Base-by-base conservation (phyloP, 2,888 invertebrate species). In the Autographa gamma region DNA sequence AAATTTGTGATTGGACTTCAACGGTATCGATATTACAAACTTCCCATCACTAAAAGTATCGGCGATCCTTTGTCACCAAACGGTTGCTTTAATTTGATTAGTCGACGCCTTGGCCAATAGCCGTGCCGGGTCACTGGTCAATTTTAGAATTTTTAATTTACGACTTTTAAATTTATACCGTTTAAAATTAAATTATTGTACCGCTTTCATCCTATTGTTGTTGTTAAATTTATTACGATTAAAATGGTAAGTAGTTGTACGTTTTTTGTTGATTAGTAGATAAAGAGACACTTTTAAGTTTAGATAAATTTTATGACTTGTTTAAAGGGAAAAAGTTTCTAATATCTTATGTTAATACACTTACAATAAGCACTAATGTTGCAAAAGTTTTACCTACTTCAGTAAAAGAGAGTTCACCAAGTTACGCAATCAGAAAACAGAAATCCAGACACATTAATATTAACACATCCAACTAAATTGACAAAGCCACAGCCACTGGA, bases 31-130 rank as follows among this genome's bases (percentile, higher is more conserved):
- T 73, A 54, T 63, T 0, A 62, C 32, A 43, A 32, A 11, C 5
- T 52, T 41, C 63, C 69, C 89, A 80, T 81, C 90, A 86, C 91
- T 91, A 88, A 67, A 79, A 34, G 60, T 84, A 82, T 85, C 84
- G 81, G 85, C 84, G 86, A 85, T 88, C 90, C 86, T 90, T 91
- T 90, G 89, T 89, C 88, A 90, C 88, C 89, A 84, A 89, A 90
- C 84, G 87, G 84, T 85, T 85, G 87, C 85, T 91, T 92, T 93
- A 93, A 94, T 94, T 94, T 92, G 90, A 95, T 95, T 93, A 94
- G 90, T 88, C 83, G 89, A 88, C 87, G 87, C 87, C 87, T 87
- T 82, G 83, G 82, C 85, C 79, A 87, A 77, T 86, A 89, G 86
- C 81, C 84, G 85, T 80, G 72, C 69, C 80, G 89, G 92, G 93